Evolutionary conservation across 1,140 invertebrate genomes (phyloP).

Genomic region (Coptotermes formosanus): DNA sequence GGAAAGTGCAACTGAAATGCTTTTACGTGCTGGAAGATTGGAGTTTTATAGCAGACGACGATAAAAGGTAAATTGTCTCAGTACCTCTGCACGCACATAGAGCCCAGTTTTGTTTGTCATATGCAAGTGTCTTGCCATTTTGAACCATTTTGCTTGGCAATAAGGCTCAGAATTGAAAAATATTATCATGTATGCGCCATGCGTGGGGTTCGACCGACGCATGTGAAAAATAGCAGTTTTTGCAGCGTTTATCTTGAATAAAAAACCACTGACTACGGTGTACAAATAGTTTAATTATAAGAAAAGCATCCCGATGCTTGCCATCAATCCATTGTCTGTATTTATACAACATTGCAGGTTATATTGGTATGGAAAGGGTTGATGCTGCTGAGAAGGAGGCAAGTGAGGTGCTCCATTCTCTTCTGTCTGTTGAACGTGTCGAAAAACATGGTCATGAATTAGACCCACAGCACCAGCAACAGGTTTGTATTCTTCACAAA

Average conservation of each 20-base stretch:
- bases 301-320: neutral
- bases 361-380: slow-evolving; percentile 31
- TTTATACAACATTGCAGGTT: neutral
- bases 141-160: slow-evolving; percentile 35
- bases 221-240: neutral
- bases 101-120: slow-evolving; percentile 31
- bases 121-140: slow-evolving; percentile 34
- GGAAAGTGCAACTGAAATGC: neutral
- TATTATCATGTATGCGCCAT: neutral
- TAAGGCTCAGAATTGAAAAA: slow-evolving; percentile 33
- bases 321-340: neutral
- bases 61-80: neutral
- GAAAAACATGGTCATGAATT: slow-evolving; percentile 50
- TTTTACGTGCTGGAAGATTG: neutral
- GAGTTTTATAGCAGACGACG: neutral
- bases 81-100: slow-evolving; percentile 13
- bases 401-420: slow-evolving; percentile 62
- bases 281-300: neutral
- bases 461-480: slow-evolving; percentile 20
- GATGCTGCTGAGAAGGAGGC: slow-evolving; percentile 61
- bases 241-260: neutral
- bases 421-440: slow-evolving; percentile 59
- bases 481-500: slow-evolving; percentile 4
- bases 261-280: neutral
- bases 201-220: neutral